Percentiles rank a stretch among this genome's conserved stretches.
Evolutionary conservation across 2,113 vertebrate genomes (phyloP).

Genomic region (Eulacestoma nigropectus): DNA sequence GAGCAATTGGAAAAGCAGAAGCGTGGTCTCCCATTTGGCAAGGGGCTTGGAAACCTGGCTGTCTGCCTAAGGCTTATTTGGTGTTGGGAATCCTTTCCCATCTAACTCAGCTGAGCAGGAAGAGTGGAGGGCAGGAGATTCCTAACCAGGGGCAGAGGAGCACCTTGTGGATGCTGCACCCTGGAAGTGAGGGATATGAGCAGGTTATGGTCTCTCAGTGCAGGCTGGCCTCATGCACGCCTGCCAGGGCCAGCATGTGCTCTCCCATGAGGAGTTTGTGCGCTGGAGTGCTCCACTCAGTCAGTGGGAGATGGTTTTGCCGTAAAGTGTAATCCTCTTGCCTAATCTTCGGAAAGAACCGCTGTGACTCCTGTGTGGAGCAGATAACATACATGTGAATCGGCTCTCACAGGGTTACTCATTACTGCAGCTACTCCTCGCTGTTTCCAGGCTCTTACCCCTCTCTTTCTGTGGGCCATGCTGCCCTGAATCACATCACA

Average conservation of each 20-base stretch:
- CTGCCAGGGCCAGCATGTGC: not conserved
- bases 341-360: not conserved
- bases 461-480: not conserved
- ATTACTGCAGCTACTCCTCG: accelerated
- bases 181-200: not conserved
- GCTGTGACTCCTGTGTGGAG: not conserved
- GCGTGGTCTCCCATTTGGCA: not conserved
- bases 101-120: not conserved
- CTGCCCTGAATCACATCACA: not conserved
- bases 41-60: not conserved
- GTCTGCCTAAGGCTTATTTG: not conserved
- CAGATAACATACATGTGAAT: not conserved
- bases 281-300: accelerated
- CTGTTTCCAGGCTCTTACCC: not conserved
- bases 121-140: not conserved
- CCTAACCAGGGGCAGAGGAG: not conserved
- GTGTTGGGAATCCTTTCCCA: not conserved
- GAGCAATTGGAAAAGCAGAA: not conserved
- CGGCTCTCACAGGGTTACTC: not conserved
- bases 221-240: not conserved
- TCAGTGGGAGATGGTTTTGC: not conserved
- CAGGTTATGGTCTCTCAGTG: not conserved
- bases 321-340: not conserved
- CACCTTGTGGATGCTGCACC: not conserved
- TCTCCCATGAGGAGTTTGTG: not conserved